Conservation (phyloP, 2,797 vertebrate species). For the Sebastes kiyomatsui region DNA sequence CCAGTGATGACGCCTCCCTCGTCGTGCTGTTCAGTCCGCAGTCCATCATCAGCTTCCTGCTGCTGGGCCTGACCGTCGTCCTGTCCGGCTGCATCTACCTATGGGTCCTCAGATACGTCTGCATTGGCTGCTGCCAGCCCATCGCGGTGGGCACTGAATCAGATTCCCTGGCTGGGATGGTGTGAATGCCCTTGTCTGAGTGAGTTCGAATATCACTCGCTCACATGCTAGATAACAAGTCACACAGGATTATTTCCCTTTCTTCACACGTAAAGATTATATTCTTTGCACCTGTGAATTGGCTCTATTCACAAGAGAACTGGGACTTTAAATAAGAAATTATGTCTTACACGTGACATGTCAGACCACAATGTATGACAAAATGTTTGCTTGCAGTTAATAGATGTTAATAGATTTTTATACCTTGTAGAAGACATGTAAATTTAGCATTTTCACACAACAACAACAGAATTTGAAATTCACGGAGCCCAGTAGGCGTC, state of each 20-base stretch:
- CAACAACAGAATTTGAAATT: neutral
- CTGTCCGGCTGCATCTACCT: conserved; percentile 70
- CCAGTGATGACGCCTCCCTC: conserved; percentile 11
- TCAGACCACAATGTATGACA: neutral
- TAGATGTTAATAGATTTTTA: neutral
- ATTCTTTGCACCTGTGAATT: neutral
- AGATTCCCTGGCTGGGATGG: conserved; percentile 45
- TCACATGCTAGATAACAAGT: neutral
- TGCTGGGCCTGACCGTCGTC: conserved; percentile 66
- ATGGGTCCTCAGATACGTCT: conserved; percentile 74
- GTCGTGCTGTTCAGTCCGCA: conserved; percentile 19
- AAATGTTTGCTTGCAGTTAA: neutral
- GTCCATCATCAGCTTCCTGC: conserved; percentile 52
- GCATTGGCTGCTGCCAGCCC: conserved; percentile 74
- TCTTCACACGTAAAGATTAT: neutral
- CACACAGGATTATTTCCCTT: neutral
- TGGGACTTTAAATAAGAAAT: neutral
- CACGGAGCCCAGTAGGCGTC: neutral
- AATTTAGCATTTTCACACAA: neutral
- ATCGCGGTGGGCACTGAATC: conserved; percentile 34
- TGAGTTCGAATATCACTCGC: neutral
- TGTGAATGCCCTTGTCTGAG: conserved; percentile 18
- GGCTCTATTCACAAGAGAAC: neutral
- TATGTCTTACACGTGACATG: neutral
- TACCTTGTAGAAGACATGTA: neutral